A percentile compares a stretch with the other conserved stretches of the same genome.
phyloP scores from a whole-genome alignment of 1,140 invertebrate species.

The Macrobrachium nipponense region DNA sequence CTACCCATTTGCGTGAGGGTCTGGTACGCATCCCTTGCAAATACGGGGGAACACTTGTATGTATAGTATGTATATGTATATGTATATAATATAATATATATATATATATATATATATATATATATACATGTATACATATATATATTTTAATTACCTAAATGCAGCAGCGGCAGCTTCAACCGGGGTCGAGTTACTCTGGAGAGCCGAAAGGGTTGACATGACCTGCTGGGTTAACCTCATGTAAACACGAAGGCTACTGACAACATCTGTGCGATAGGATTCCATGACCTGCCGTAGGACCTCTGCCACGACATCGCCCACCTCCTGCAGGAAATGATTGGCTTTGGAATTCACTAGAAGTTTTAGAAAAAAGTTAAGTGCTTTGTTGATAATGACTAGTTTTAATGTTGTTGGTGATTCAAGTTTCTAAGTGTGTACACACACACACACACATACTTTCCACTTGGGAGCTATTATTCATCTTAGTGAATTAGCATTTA shows the following conservation, averaged over 20 bases:
- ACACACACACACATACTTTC: too few relatives aligned
- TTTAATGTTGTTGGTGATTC: too few relatives aligned
- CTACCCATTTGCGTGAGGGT: too few relatives aligned
- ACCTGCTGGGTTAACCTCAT: constrained; percentile 27
- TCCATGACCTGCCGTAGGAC: constrained; percentile 42
- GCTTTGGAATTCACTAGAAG: background rate
- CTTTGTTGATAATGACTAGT: too few relatives aligned
- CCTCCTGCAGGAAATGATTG: constrained; percentile 7
- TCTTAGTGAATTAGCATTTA: background rate
- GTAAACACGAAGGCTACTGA: constrained; percentile 27
- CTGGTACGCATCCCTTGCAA: too few relatives aligned
- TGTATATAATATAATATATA: constrained; percentile 13
- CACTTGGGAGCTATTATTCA: too few relatives aligned
- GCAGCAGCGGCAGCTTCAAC: constrained; percentile 39
- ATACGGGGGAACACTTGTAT: too few relatives aligned
- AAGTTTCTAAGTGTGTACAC: too few relatives aligned
- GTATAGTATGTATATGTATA: background rate
- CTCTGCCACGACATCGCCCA: constrained; percentile 38
- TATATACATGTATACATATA: background rate
- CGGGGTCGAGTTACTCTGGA: background rate
- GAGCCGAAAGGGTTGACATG: background rate
- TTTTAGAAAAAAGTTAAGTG: background rate
- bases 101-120: constrained; percentile 16
- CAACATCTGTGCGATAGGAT: background rate
- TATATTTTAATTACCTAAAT: constrained; percentile 19